Evolutionary conservation across 2,113 vertebrate genomes (phyloP).

Genomic region (Coptodon rendalli): DNA sequence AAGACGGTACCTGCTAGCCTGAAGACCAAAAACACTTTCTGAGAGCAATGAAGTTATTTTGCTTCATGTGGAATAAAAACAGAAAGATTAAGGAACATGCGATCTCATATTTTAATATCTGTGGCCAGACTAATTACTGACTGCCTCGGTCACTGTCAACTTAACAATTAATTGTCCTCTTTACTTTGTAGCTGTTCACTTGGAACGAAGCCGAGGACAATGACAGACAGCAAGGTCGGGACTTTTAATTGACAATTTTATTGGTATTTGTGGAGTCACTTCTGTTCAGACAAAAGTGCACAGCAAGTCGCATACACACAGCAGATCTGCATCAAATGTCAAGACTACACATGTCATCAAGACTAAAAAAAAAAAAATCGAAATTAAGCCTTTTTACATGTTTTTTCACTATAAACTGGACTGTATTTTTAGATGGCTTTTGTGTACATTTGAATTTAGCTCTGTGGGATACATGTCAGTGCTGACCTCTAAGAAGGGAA

Average conservation of each 20-base stretch:
- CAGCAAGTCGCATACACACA: neutral
- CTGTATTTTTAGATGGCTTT: neutral
- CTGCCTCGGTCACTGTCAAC: neutral
- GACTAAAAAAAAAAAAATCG: neutral
- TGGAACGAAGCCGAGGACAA: neutral
- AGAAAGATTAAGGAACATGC: neutral
- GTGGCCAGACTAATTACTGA: neutral
- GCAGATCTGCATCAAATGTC: neutral
- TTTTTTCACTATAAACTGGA: neutral
- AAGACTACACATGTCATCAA: neutral
- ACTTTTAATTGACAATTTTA: conserved; percentile 9
- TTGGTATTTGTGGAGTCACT: neutral
- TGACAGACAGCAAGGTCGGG: neutral
- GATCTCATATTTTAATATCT: neutral
- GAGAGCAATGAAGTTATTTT: neutral
- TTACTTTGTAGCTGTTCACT: neutral
- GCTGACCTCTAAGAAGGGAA: conserved; percentile 87
- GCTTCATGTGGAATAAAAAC: neutral
- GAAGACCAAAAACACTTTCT: neutral
- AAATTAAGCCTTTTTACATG: neutral
- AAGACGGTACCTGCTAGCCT: neutral
- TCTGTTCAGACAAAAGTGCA: neutral
- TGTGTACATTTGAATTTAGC: neutral
- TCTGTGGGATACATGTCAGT: neutral
- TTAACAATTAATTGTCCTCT: neutral